Percentiles rank a stretch among this genome's conserved stretches.
Evolutionary conservation across 2,888 invertebrate genomes (phyloP).

Genomic region (Dasysyrphus tricinctus): DNA sequence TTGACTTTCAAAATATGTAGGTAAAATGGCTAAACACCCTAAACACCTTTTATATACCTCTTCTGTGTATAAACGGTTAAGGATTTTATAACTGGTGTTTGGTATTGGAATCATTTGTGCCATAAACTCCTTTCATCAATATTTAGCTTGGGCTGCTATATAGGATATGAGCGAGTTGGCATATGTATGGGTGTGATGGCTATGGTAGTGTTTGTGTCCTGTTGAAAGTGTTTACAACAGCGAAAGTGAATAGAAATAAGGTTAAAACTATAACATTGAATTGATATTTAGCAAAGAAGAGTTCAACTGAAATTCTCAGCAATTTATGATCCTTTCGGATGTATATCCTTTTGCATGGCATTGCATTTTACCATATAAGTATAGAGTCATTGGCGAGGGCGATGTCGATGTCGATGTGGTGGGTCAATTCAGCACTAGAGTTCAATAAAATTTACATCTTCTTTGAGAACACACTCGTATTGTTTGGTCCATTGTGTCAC

Average conservation of each 20-base stretch:
- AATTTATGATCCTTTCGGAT: slow-evolving; percentile 65
- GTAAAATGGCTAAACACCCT: slow-evolving; percentile 36
- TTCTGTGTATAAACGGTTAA: slow-evolving; percentile 21
- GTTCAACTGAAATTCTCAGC: slow-evolving; percentile 56
- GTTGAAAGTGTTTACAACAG: slow-evolving; percentile 65
- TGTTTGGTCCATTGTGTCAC: slow-evolving; percentile 59
- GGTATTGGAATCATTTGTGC: slow-evolving; percentile 67
- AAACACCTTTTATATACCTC: slow-evolving; percentile 42
- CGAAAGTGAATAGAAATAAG: slow-evolving; percentile 71
- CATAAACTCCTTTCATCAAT: slow-evolving; percentile 71
- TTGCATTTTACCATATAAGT: slow-evolving; percentile 54
- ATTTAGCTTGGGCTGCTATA: background rate
- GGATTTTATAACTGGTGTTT: slow-evolving; percentile 72
- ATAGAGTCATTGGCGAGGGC: background rate
- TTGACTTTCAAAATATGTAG: slow-evolving; percentile 34
- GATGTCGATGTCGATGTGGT: slow-evolving; percentile 10
- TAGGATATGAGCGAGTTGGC: background rate
- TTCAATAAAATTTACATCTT: slow-evolving; percentile 72
- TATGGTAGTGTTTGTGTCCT: slow-evolving; percentile 7
- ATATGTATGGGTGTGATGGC: background rate
- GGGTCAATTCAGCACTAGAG: slow-evolving; percentile 30
- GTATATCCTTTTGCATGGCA: slow-evolving; percentile 53
- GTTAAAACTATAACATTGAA: slow-evolving; percentile 62
- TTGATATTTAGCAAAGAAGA: slow-evolving; percentile 53
- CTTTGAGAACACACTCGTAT: slow-evolving; percentile 31